Base-by-base conservation (phyloP, 2,888 invertebrate species). In the Deilephila elpenor region DNA sequence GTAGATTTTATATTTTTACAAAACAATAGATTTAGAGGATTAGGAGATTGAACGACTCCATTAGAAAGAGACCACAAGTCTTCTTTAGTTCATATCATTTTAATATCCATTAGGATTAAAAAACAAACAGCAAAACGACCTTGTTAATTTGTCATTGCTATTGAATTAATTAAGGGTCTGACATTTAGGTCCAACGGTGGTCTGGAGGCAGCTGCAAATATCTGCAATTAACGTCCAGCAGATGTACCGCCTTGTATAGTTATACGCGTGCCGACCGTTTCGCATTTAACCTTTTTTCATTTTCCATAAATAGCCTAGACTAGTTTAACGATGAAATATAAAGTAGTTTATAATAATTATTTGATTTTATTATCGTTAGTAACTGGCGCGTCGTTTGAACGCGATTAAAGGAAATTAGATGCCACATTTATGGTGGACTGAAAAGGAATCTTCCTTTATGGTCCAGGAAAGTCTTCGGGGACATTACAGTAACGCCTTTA, bases 171-270 rank as follows among this genome's bases (percentile, higher is more conserved):
- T 71, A 67, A 74, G 70, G 71, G 85, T 86, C 87, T 94, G 93
- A 93, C 93, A 94, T 94, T 94, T 94, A 92, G 86, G 81, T 82
- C 74, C 82, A 88, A 89, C 88, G 85, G 84, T 80, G 77, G 56
- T 56, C 56, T n/a, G 56, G 5, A 80, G 82, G 84, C 93, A 93
- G 93, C 92, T 93, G 93, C 91, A 83, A 88, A 89, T 85, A 84
- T 84, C 83, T 80, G 74, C 84, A 90, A 88, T 91, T 87, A 85
- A 83, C 86, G 80, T 88, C 89, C 88, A 84, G 93, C 94, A 93
- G 93, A 93, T 93, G 94, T 87, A 75, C 83, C 72, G 75, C 88
- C 87, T 81, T 84, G 83, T 87, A 89, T 79, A 88, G 60, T 79
- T 76, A 78, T 78, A 78, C 73, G 70, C 81, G 83, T 76, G 80